Base-by-base conservation (phyloP, 2,888 invertebrate species). In the Drosophila algonquin region DNA sequence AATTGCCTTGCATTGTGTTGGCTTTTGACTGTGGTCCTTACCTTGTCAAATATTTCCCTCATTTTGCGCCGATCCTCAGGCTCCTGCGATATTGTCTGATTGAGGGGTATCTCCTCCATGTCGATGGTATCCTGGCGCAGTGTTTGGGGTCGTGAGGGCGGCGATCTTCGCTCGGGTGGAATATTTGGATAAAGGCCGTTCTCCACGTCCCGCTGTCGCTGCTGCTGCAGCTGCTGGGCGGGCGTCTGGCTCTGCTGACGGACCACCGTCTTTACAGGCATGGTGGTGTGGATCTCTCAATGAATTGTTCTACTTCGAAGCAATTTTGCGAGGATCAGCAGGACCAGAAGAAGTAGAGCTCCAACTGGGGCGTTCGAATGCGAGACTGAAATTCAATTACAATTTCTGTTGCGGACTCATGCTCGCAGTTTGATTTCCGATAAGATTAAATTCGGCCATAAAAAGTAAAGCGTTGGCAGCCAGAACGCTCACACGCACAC, bases 51-150 rank as follows among this genome's bases (percentile, higher is more conserved):
- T 53, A 91, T 80, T 60, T 87, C 81, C 21, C 89, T 89, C 58
- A 90, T 75, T 58, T 80, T 87, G 30, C 77, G 81, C 9, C 88
- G 88, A 53, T 91, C 91, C 24, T 89, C 91, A 1, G 89, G 59
- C 35, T 91, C 92, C 32, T 80, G 75, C 45, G 82, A 73, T 67
- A 79, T 75, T 1, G 59, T 16, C 45, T 81, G 90, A 53, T 90
- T 90, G 0, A 90, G 62, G 0, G 90, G 90, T 59, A 91, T 89
- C 60, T 87, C 91, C 59, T 91, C 90, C 91, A 90, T 90, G 40
- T 90, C 90, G 3, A 90, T 77, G 40, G 90, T 91, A 57, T 90
- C 90, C 74, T 91, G 90, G 1, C 91, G 90, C 59, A 75, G 69
- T 4, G 91, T 82, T 44, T 79, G 88, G 21, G 90, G 90, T 0